These are phyloP conservation scores for Heliconius sara DNA, from an alignment of 2,888 invertebrate genomes.

Conservation along the genomic window DNA sequence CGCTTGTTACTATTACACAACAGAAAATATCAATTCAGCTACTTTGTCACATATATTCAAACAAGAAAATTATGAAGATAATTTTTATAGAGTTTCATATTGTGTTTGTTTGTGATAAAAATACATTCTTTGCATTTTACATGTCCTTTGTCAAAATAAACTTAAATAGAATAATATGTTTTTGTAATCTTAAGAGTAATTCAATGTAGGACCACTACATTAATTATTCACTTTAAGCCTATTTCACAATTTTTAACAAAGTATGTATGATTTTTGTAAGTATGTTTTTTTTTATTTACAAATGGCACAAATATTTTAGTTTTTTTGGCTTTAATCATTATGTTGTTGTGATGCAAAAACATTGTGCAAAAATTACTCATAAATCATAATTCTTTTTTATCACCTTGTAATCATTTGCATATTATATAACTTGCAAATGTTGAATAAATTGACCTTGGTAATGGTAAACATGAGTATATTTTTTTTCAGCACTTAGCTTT, in stretches of 20 bases:
- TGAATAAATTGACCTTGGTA: background rate
- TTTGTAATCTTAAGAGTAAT: background rate
- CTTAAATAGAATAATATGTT: background rate
- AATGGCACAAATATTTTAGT: background rate
- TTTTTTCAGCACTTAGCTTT: background rate
- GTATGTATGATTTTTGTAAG: too few species aligned
- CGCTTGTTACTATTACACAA: too few species aligned
- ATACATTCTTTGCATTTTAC: background rate
- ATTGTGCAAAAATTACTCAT: background rate
- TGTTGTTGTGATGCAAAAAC: background rate
- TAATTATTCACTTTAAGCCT: background rate
- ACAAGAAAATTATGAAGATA: too few species aligned
- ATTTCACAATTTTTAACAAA: background rate
- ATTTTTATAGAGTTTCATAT: too few species aligned
- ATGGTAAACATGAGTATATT: background rate
- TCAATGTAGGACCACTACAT: background rate
- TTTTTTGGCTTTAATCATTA: background rate
- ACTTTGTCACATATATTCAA: too few species aligned
- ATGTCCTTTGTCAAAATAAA: background rate
- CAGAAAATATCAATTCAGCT: too few species aligned
- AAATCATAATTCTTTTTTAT: background rate
- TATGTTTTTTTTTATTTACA: background rate
- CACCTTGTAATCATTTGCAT: background rate
- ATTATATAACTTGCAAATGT: slow-evolving; percentile 1
- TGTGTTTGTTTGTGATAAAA: too few species aligned